Percentiles rank a stretch among this genome's conserved stretches.
Conservation (phyloP, 2,888 invertebrate species). For the Copidosoma aretas region DNA sequence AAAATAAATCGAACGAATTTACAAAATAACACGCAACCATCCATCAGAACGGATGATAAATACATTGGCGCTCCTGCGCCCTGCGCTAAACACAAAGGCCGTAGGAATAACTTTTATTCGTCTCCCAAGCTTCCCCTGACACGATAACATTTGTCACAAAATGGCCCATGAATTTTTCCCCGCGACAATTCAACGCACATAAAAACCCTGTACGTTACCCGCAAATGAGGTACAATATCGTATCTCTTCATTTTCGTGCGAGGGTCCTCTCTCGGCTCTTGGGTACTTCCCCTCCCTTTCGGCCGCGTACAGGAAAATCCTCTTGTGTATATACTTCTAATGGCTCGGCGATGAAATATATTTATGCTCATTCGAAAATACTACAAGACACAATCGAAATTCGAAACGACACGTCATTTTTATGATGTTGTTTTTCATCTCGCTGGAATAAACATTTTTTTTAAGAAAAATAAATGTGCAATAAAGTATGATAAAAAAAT, state of each 20-base stretch:
- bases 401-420: no score
- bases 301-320: conserved; percentile 4
- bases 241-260: conserved; percentile 29
- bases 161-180: conserved; percentile 25
- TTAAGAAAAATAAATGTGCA: no score
- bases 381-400: no score
- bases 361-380: no score
- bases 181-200: conserved; percentile 23
- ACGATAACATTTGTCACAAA: conserved; percentile 22
- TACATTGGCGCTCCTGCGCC: no score
- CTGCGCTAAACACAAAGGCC: conserved; percentile 19
- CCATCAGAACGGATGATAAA: no score
- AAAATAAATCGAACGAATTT: no score
- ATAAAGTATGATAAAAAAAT: no score
- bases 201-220: conserved; percentile 30
- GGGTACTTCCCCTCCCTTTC: neutral
- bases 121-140: conserved; percentile 6
- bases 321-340: neutral
- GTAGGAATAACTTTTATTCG: conserved; percentile 22
- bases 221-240: conserved; percentile 34
- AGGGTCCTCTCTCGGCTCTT: neutral
- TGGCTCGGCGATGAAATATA: no score
- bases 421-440: no score
- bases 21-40: no score
- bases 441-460: no score